These are phyloP conservation scores for Heteronetta atricapilla DNA, from an alignment of 2,113 vertebrate genomes.

Conservation along the genomic window DNA sequence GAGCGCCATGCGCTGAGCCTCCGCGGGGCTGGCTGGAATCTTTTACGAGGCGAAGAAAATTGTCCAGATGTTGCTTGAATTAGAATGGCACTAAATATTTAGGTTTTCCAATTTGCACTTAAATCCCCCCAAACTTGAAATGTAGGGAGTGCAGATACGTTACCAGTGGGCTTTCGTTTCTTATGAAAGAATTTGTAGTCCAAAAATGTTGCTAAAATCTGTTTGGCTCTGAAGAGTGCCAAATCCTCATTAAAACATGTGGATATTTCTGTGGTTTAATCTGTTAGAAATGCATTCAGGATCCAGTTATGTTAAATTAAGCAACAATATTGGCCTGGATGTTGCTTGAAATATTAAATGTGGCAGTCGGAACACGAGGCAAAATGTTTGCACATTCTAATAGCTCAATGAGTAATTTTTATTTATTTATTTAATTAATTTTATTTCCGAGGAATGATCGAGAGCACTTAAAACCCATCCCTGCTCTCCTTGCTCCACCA, in stretches of 20 bases:
- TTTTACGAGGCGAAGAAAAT: conserved; percentile 20
- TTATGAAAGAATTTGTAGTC: conserved; percentile 4
- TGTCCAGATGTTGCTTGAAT: conserved; percentile 49
- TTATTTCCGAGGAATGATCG: background rate
- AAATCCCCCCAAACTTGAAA: background rate
- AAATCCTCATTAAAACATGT: conserved; percentile 65
- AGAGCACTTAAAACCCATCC: background rate
- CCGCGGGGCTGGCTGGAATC: conserved; percentile 13
- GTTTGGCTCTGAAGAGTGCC: conserved; percentile 13
- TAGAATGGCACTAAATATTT: background rate
- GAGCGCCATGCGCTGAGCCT: background rate
- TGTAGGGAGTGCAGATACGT: background rate
- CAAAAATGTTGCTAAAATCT: conserved; percentile 64
- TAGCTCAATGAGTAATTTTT: background rate
- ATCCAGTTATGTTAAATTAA: conserved; percentile 64
- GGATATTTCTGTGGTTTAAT: conserved; percentile 63
- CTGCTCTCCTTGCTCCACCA: background rate
- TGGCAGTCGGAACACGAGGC: conserved; percentile 65
- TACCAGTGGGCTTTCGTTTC: conserved; percentile 1
- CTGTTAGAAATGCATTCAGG: conserved; percentile 52
- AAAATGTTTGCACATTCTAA: conserved; percentile 64
- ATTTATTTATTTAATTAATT: background rate
- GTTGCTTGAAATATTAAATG: conserved; percentile 56
- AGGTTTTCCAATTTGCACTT: background rate
- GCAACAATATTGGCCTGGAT: conserved; percentile 65